Percentiles rank a stretch among this genome's conserved stretches.
These are phyloP conservation scores for Fregetta grallaria DNA, from an alignment of 2,113 vertebrate species.

Conservation along the genomic window DNA sequence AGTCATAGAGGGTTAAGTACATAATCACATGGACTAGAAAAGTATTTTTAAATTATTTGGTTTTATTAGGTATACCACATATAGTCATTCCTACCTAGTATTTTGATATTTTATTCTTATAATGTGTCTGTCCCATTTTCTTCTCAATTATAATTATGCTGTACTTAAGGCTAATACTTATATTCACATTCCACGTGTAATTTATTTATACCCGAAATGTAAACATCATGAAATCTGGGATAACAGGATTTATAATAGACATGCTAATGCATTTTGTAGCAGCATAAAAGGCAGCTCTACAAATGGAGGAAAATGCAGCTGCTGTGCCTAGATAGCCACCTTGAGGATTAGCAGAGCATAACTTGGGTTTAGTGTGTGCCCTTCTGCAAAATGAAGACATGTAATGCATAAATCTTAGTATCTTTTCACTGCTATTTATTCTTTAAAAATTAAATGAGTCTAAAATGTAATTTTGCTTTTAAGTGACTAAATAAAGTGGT, in stretches of 20 bases:
- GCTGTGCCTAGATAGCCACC: slow-evolving; percentile 42
- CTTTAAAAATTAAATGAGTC: not conserved
- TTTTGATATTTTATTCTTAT: not conserved
- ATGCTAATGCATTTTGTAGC: not conserved
- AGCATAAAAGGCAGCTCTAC: not conserved
- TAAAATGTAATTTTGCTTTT: not conserved
- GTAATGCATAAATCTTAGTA: not conserved
- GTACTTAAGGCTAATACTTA: not conserved
- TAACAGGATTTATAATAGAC: not conserved
- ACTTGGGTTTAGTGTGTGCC: not conserved
- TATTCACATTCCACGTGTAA: fast-evolving
- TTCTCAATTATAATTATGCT: not conserved
- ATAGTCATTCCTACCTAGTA: not conserved
- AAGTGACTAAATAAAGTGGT: not conserved
- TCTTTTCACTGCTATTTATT: not conserved
- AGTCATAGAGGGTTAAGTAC: not conserved
- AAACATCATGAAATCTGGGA: not conserved
- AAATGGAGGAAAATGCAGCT: not conserved
- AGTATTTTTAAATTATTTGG: not conserved
- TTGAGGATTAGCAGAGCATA: slow-evolving; percentile 17
- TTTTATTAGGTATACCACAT: not conserved
- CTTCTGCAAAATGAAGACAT: not conserved
- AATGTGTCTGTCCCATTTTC: not conserved
- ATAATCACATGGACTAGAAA: not conserved
- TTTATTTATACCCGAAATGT: not conserved